Base-by-base conservation (phyloP, 1,140 invertebrate genomes). In the Diuraphis noxia region DNA sequence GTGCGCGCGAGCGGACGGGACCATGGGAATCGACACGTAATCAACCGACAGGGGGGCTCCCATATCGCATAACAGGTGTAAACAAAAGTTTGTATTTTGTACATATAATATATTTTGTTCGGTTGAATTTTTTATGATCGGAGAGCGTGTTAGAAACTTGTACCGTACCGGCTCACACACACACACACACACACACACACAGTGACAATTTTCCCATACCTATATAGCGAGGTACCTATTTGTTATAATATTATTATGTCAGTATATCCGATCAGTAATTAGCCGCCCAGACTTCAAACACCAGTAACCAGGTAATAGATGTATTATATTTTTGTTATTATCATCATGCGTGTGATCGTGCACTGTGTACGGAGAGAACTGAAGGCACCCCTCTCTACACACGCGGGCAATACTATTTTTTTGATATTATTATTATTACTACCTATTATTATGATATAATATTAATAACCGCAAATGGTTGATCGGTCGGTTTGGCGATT, bases 21-120 rank as follows among this genome's bases (percentile, higher is more conserved):
- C 2, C 63, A 89, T 89, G 88, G 63, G 88, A 89, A 90, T 90
- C 88, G 72, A 90, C 88, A 90, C n/a, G 72, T 87, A 87, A 87
- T 87, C 85, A 77, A 89, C 63, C 41, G 30, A 43, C 30, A 21
- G 36, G n/a, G 52, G 34, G 34, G 46, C 6, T 9, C 8, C 21
- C n/a, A 34, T 63, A 40, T 40, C 43, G 9, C 38, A 63, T 88
- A 89, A 89, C 88, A 89, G 88, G 88, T 89, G 88, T 89, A 89
- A 89, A 89, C 88, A 89, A 89, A 89, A 89, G 88, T 89, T 89
- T 17, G 52, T 56, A n/a, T 72, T 88, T 88, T 87, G 13, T 52
- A 52, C 30, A 40, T 63, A 79, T n/a, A n/a, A 79, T 36, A 79
- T 7, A 23, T 3, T 79, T 79, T 79, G 34, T 36, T 21, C 34